Percentiles rank a stretch among this genome's conserved stretches.
Evolutionary conservation across 2,113 vertebrate species (phyloP).

Genomic region (Salvelinus namaycush): DNA sequence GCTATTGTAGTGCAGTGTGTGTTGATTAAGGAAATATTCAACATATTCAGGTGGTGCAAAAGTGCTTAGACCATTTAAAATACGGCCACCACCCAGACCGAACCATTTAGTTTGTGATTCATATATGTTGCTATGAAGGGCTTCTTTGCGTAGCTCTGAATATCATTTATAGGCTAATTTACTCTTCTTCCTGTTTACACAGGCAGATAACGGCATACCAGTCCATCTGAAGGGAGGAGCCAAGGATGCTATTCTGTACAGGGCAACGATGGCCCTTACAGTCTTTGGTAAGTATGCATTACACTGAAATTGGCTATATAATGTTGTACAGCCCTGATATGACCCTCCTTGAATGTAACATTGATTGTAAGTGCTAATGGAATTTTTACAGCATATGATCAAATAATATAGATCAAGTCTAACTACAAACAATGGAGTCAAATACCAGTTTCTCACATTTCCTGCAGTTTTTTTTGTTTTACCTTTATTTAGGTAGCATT

Average conservation of each 20-base stretch:
- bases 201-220: conserved; percentile 85
- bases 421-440: background rate
- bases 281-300: conserved; percentile 75
- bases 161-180: background rate
- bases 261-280: conserved; percentile 71
- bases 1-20: background rate
- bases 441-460: background rate
- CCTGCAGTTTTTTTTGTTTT: too few relatives aligned
- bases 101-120: too few relatives aligned
- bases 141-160: background rate
- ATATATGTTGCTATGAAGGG: background rate
- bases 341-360: too few relatives aligned
- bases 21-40: background rate
- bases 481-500: too few relatives aligned
- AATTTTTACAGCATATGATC: too few relatives aligned
- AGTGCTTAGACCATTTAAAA: too few relatives aligned
- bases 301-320: too few relatives aligned
- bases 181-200: conserved; percentile 27
- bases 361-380: too few relatives aligned
- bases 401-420: background rate
- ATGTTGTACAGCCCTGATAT: too few relatives aligned
- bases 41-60: too few relatives aligned
- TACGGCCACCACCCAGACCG: background rate
- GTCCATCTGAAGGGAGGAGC: conserved; percentile 83
- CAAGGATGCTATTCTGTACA: conserved; percentile 77